A percentile compares a stretch with the other conserved stretches of the same genome.
Evolutionary conservation across 2,797 vertebrate genomes (phyloP).

Genomic region (Tenualosa thibaudeaui): DNA sequence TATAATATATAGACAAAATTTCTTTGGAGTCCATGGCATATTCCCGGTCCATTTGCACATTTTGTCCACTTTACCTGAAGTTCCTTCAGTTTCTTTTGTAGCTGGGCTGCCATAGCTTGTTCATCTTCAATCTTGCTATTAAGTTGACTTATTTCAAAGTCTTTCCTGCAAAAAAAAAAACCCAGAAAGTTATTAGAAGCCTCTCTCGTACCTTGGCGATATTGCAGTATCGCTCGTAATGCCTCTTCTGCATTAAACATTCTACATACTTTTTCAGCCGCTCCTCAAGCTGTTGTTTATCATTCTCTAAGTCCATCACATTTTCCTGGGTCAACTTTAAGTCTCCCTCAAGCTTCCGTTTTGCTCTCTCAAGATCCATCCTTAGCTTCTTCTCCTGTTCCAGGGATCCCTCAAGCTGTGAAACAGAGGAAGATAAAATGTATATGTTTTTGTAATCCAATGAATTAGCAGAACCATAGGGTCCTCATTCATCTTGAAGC

Average conservation of each 20-base stretch:
- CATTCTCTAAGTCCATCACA: slow-evolving; percentile 81
- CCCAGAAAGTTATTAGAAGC: no score
- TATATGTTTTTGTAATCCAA: no score
- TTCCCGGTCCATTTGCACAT: no score
- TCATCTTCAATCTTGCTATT: slow-evolving; percentile 82
- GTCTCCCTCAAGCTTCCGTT: slow-evolving; percentile 80
- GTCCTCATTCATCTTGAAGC: slow-evolving; percentile 36
- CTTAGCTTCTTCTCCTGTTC: slow-evolving; percentile 83
- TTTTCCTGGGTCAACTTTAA: slow-evolving; percentile 78
- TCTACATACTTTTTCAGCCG: slow-evolving; percentile 77
- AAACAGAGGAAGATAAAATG: no score
- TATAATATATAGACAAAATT: no score
- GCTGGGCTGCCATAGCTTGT: slow-evolving; percentile 73
- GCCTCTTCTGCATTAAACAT: no score
- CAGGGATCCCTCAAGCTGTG: slow-evolving; percentile 79
- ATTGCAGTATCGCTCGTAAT: no score
- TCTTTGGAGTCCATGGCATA: no score
- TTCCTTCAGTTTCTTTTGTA: slow-evolving; percentile 87
- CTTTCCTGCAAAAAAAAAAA: slow-evolving; percentile 69
- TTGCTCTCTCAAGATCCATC: slow-evolving; percentile 80
- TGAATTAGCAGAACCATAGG: no score
- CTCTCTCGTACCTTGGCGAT: background rate
- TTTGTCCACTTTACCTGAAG: slow-evolving; percentile 68
- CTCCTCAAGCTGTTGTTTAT: slow-evolving; percentile 79
- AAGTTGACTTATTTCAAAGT: slow-evolving; percentile 81